A percentile compares a stretch with the other conserved stretches of the same genome.
These are phyloP conservation scores for Sterrhoptilus dennistouni DNA, from an alignment of 2,113 vertebrate species.

Conservation along the genomic window DNA sequence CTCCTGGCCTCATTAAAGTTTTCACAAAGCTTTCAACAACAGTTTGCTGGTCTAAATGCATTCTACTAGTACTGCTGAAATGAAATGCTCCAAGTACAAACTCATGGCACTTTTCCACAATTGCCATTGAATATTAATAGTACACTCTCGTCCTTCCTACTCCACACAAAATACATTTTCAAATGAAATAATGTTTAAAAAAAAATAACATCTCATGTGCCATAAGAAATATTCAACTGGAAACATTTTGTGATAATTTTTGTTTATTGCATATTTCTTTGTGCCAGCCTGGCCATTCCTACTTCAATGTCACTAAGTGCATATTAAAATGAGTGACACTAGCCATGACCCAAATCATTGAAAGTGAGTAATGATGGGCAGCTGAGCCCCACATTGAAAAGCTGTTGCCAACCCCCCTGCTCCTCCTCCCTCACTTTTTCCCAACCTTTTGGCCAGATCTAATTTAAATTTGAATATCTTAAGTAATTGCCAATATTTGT, in stretches of 20 bases:
- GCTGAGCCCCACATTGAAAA: constrained; percentile 46
- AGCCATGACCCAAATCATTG: constrained; percentile 39
- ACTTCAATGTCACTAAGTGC: constrained; percentile 35
- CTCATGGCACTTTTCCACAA: not conserved
- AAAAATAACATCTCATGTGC: not conserved
- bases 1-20: not conserved
- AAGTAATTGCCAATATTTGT: constrained; percentile 70
- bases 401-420: not conserved
- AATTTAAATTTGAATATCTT: constrained; percentile 69
- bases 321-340: constrained; percentile 51
- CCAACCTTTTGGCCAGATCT: constrained; percentile 45
- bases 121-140: not conserved
- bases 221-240: not conserved
- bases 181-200: not conserved
- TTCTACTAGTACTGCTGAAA: not conserved
- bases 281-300: not conserved
- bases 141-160: not conserved
- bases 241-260: not conserved
- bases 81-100: not conserved
- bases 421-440: constrained; percentile 29
- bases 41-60: not conserved
- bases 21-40: constrained; percentile 10
- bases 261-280: constrained; percentile 23
- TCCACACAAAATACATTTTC: not conserved
- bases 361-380: constrained; percentile 57